Base-by-base conservation (phyloP, 2,113 vertebrate genomes). In the Chroicocephalus ridibundus region DNA sequence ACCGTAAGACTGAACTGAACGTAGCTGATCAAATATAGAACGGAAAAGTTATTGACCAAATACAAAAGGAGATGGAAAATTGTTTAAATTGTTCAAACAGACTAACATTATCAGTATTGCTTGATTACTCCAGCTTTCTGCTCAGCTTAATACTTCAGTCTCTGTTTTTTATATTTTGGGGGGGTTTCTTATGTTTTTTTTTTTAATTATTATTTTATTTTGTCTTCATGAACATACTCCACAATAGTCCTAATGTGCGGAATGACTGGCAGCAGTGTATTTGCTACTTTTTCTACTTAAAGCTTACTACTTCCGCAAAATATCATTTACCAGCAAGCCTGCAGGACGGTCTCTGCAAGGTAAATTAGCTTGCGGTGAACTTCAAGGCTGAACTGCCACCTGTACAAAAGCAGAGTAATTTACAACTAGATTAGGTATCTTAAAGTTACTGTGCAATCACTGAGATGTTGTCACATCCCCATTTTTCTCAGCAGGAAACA, bases 171-270 rank as follows among this genome's bases (percentile, higher is more conserved):
- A n/a, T n/a, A 15, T 29, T 13, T 64, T 29, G 8, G 3, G 40
- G 40, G 11, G 12, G 20, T 29, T 20, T 4, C 20, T 21, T 61
- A 38, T 38, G 36, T 38, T 38, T 38, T 38, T 38, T 40, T 13
- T 29, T 64, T 31, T 51, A 24, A 51, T 24, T 51, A 52, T 52
- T 52, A 52, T 52, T 44, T 44, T 24, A 24, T 20, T 64, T 40
- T 26, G 1, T 71, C 52, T 44, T 79, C 11, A 57, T 68, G 8
- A 85, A 6, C 4, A 36, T 72, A 32, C 9, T 40, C 17, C 22
- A 34, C 0, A 0, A 26, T 47, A 58, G 13, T 58, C 10, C 27
- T 47, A 3, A 47, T 44, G 3, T 31, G 5, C 2, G 3, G 14
- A 86, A 64, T 38, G 31, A 54, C 31, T 64, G 7, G 18, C 42